Percentiles rank a stretch among this genome's conserved stretches.
Conservation (phyloP, 2,888 invertebrate genomes). For the Tipula vernalis region DNA sequence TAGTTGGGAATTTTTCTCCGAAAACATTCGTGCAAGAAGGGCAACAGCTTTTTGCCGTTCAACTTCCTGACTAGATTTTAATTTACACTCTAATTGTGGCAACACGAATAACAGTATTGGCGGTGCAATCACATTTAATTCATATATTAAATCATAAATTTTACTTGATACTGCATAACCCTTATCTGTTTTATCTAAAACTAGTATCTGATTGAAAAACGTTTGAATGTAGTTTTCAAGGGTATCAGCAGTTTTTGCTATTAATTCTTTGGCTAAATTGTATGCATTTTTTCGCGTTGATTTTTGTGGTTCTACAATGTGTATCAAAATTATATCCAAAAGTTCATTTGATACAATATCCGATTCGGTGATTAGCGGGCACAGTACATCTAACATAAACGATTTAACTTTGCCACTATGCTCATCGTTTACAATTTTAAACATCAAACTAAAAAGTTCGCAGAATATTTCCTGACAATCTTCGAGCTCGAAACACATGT, state of each 20-base stretch:
- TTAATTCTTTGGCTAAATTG: conserved; percentile 79
- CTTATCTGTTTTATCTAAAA: conserved; percentile 83
- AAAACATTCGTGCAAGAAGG: conserved; percentile 90
- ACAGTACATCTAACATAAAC: conserved; percentile 92
- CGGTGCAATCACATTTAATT: conserved; percentile 86
- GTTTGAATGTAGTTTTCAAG: conserved; percentile 92
- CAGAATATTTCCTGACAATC: conserved; percentile 96
- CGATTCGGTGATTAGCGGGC: conserved; percentile 88
- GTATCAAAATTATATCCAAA: conserved; percentile 83
- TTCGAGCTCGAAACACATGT: conserved; percentile 96
- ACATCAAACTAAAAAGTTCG: conserved; percentile 83
- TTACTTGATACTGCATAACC: conserved; percentile 64
- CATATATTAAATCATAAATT: conserved; percentile 93
- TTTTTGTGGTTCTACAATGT: conserved; percentile 89
- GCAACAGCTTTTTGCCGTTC: conserved; percentile 83
- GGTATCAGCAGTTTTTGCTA: conserved; percentile 82
- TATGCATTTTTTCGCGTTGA: conserved; percentile 82
- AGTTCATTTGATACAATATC: conserved; percentile 91
- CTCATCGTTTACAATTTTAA: conserved; percentile 92
- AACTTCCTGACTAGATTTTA: conserved; percentile 79
- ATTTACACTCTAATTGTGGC: conserved; percentile 90
- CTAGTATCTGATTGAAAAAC: conserved; percentile 93
- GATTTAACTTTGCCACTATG: conserved; percentile 93
- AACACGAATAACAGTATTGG: conserved; percentile 74
- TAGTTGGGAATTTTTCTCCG: conserved; percentile 80